Evolutionary conservation across 2,113 vertebrate species (phyloP), one percentile per base, ranked within the genome.

Genomic region (Merops nubicus): DNA sequence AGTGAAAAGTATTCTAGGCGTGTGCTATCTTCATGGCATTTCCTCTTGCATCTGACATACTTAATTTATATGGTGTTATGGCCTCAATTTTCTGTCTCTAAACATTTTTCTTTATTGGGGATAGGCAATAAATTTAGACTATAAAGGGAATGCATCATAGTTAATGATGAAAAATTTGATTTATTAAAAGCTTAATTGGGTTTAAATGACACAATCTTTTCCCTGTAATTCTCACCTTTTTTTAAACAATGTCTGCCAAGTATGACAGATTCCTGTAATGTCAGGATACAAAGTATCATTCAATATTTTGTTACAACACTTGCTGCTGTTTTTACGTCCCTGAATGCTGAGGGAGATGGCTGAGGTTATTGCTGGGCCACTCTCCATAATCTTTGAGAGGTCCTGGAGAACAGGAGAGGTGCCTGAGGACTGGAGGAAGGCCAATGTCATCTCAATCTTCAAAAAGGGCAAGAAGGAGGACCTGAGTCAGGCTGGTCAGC

Each of bases 61-160:
- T 42, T 73, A 85, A 95, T 94, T 97, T 94, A 76, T 80, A 34
- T 47, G 25, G 59, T 93, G 74, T 76, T 92, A 60, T 79, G 91
- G 42, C 83, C 92, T 87, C 88, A 94, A 94, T 96, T 95, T 96
- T 92, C 83, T 89, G n/a, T 91, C 62, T 93, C 62, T 90, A 94
- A 95, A 94, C 51, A 68, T 87, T 88, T 92, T 92, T 89, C 53
- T 89, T 94, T 86, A 26, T 29, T 88, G 42, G 31, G 36, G 19
- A 29, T 74, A 93, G 38, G 54, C 45, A 76, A 89, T 95, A 80
- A 85, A 69, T 91, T 88, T 89, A 63, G 76, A 68, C 21, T 57
- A 47, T 63, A 94, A 90, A 80, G 47, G 45, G 45, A 86, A 88
- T 80, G 76, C 22, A 85, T 96, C 63, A 88, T 17, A 28, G 62